phyloP scores from a whole-genome alignment of 2,888 invertebrate genomes.

The Tenthredo distinguenda region DNA sequence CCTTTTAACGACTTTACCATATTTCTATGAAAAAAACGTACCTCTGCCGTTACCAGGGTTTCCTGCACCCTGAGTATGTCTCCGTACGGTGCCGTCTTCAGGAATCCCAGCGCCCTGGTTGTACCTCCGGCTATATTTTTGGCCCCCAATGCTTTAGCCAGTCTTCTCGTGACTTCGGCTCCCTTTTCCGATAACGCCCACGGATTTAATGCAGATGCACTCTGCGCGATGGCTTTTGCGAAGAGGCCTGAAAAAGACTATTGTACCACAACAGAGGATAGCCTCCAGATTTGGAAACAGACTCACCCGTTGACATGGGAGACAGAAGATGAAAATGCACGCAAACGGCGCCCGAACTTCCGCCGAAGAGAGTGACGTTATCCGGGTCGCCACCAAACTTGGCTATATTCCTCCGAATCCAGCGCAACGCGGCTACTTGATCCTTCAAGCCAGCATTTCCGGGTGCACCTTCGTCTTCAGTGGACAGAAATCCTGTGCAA shows the following conservation, averaged over 20 bases:
- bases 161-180: background rate
- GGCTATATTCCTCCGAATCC: conserved; percentile 78
- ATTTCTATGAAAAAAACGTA: background rate
- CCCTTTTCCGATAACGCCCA: conserved; percentile 63
- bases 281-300: background rate
- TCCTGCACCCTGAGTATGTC: background rate
- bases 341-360: conserved; percentile 77
- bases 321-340: conserved; percentile 77
- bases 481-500: conserved; percentile 67
- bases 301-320: conserved; percentile 74
- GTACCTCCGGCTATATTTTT: background rate
- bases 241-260: conserved; percentile 72
- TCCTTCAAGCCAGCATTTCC: conserved; percentile 80
- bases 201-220: conserved; percentile 72
- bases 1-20: background rate
- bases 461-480: conserved; percentile 78
- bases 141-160: conserved; percentile 3
- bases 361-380: conserved; percentile 79
- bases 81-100: background rate
- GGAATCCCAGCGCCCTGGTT: background rate
- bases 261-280: background rate
- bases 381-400: conserved; percentile 79
- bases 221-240: conserved; percentile 74
- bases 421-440: conserved; percentile 78
- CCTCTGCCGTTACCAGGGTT: background rate